Base-by-base conservation (phyloP, 2,888 invertebrate genomes). In the Eupithecia abbreviata region DNA sequence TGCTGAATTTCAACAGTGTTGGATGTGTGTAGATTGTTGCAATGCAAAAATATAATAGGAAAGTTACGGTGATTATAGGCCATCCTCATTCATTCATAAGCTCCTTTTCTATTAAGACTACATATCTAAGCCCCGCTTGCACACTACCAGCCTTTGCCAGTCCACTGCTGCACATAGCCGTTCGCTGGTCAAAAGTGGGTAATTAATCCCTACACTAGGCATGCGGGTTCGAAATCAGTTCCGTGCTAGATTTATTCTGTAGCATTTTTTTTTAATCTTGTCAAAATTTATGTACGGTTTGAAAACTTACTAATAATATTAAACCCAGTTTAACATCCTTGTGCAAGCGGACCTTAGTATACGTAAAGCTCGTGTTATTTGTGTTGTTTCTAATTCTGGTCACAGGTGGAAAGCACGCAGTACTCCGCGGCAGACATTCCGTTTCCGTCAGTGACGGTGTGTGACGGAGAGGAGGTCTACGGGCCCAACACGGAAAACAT, bases 401-500 rank as follows among this genome's bases (percentile, higher is more conserved):
- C 0, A 18, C 83, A 94, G 94, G 93, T 94, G 6, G 93, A 94
- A 80, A 89, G 91, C 0, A 93, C 92, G 0, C 91, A 91, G 75
- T 92, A 90, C 76, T 86, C 91, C 0, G 89, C 90, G 4, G 83
- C 89, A 3, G 85, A 88, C 3, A 87, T 93, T 2, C 86, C 90
- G 0, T 93, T 93, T 68, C 92, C 94, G 0, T 91, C 94, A 0
- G 87, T 93, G 0, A 84, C 86, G 0, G 79, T 93, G 0, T 94
- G 94, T 49, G 90, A 92, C 71, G 81, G 88, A 0, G 86, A 90
- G 30, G 69, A 81, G 2, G 87, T 93, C 0, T 91, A 91, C 65
- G 83, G 87, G 2, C 91, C 93, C 0, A 86, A 84, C 4, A 89
- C 92, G 0, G 71, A 81, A 0, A 89, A 91, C 45, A 87, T 92